These are phyloP conservation scores for Diachasma alloeum DNA, from an alignment of 1,140 invertebrate genomes.

Conservation along the genomic window DNA sequence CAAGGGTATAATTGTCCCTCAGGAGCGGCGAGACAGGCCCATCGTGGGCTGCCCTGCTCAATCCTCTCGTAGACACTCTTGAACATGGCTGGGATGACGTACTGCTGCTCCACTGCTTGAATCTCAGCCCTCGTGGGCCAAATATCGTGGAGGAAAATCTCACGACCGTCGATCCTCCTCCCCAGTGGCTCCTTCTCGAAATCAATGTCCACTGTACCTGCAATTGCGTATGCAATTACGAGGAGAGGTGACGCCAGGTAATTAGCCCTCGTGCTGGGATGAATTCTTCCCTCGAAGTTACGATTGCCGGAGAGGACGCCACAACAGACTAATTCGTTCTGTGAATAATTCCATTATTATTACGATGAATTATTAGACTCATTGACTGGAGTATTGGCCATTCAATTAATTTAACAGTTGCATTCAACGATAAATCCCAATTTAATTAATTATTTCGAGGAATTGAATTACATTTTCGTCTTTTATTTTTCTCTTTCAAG, in stretches of 20 bases:
- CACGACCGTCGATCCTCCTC: conserved; percentile 76
- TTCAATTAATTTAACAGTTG: no score
- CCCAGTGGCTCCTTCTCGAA: conserved; percentile 91
- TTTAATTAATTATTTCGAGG: no score
- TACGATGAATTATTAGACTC: no score
- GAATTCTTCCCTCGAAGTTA: conserved; percentile 97
- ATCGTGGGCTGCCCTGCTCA: conserved; percentile 83
- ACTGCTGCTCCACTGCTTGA: conserved; percentile 85
- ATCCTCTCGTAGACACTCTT: conserved; percentile 90
- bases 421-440: no score
- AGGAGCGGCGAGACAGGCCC: conserved; percentile 86
- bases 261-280: conserved; percentile 95
- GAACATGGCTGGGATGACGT: conserved; percentile 98
- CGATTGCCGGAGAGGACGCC: conserved; percentile 96
- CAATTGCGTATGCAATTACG: conserved; percentile 96
- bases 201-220: conserved; percentile 93
- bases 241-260: conserved; percentile 95
- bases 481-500: no score
- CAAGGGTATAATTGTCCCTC: conserved; percentile 89
- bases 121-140: conserved; percentile 95
- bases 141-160: conserved; percentile 89
- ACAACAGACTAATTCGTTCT: conserved; percentile 92
- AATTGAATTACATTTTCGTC: no score
- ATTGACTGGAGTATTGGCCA: no score
- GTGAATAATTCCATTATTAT: conserved; percentile 21